Percentiles rank a stretch among this genome's conserved stretches.
These are phyloP conservation scores for Temnothorax nylanderi DNA, from an alignment of 1,140 invertebrate genomes.

Conservation along the genomic window DNA sequence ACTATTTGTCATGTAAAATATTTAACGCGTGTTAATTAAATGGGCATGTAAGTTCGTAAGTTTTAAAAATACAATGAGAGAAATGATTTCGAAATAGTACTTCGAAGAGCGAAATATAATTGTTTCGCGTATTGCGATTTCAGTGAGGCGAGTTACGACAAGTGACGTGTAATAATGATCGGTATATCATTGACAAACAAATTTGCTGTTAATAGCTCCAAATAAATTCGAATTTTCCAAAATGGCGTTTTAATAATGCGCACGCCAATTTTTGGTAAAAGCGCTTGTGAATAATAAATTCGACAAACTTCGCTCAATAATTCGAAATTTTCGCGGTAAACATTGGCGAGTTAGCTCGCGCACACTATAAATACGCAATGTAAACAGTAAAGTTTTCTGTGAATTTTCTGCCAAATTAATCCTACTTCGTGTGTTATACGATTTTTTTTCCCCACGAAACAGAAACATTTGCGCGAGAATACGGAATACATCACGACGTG, in stretches of 20 bases:
- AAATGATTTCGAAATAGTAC: conserved; percentile 4
- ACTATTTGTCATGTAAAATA: background rate
- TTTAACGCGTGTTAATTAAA: background rate
- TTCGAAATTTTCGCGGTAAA: conserved; percentile 18
- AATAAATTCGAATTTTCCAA: background rate
- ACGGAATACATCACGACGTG: background rate
- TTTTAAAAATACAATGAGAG: background rate
- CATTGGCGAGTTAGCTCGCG: background rate
- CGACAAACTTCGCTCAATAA: conserved; percentile 29
- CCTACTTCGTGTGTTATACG: background rate
- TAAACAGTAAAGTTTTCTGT: background rate
- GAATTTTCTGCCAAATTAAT: conserved; percentile 41
- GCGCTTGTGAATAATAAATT: conserved; percentile 45
- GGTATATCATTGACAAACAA: background rate
- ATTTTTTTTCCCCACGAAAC: background rate
- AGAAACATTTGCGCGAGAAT: background rate
- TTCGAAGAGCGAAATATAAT: too few relatives aligned
- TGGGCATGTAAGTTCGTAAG: background rate
- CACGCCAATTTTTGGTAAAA: conserved; percentile 28
- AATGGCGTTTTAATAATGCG: conserved; percentile 27
- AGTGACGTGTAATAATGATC: background rate
- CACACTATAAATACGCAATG: background rate
- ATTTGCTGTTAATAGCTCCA: background rate
- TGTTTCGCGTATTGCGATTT: background rate
- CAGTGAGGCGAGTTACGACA: background rate